Evolutionary conservation across 1,140 invertebrate genomes (phyloP), one percentile per base, ranked within the genome.

Genomic region (Pseudomyrmex sp.): DNA sequence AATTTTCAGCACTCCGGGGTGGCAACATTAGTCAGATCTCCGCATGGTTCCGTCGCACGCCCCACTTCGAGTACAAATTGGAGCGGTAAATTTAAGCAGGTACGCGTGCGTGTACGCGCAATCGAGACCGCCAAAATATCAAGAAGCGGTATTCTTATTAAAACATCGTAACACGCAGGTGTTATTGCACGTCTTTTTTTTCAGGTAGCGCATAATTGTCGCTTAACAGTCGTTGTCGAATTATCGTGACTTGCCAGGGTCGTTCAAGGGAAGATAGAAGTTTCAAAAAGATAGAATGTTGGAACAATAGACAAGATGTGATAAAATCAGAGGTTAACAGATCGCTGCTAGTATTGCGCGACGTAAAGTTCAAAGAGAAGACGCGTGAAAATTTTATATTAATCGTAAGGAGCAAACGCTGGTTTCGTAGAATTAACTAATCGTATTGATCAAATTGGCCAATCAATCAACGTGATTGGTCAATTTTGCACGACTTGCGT

Each of bases 171-270:
- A 15, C 76, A 80, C 76, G 66, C 76, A 61, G 15, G 76, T 70
- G 76, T 72, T 80, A 72, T 80, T 80, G 72, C 66, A 23, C 12
- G 15, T 26, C n/a, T 68, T 70, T 77, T 77, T 62, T 70, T 80
- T 70, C 50, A 70, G 65, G 44, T 79, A 79, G 76, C 54, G 76
- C 76, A 68, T 61, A 61, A 80, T 61, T 44, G 15, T 26, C 70
- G 66, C 59, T 80, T 70, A 65, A 70, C 66, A 80, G 23, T 80
- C 66, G 76, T 80, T 80, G 66, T 80, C 66, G 76, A 80, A 72
- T 80, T 80, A 80, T 80, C 66, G 20, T 59, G 76, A 59, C 12
- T 44, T 44, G 35, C 62, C 35, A 52, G 50, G 2, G 50, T 10
- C 3, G 50, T 12, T 1, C 2, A 13, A 52, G 7, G 13, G 52